Percentiles rank a stretch among this genome's conserved stretches.
These are phyloP conservation scores for Bubalus kerabau DNA, from an alignment of 2,113 vertebrate genomes.

Conservation along the genomic window DNA sequence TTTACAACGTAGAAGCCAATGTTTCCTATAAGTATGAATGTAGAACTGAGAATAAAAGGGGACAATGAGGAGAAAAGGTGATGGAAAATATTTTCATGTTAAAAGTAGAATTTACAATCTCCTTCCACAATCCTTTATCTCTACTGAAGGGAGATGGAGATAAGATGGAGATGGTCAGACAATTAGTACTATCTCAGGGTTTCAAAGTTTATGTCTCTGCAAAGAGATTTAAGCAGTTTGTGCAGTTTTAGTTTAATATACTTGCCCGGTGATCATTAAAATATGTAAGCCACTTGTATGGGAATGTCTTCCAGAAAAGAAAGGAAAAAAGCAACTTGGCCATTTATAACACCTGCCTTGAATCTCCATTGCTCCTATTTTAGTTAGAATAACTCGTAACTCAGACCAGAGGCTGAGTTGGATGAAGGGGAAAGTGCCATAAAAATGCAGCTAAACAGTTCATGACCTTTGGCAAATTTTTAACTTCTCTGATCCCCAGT, in stretches of 20 bases:
- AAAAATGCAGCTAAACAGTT: background rate
- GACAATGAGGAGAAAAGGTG: background rate
- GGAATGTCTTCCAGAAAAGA: conserved; percentile 23
- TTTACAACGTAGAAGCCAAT: background rate
- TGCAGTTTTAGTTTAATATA: background rate
- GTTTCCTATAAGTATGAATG: background rate
- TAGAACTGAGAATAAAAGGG: background rate
- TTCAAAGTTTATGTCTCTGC: conserved; percentile 22
- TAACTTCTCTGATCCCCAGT: background rate
- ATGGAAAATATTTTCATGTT: background rate
- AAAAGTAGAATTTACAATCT: background rate
- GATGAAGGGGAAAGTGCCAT: background rate
- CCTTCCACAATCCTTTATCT: background rate
- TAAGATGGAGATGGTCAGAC: background rate
- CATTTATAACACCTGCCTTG: background rate
- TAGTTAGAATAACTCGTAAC: background rate
- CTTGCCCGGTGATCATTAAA: conserved; percentile 9
- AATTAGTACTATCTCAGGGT: background rate
- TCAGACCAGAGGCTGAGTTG: background rate
- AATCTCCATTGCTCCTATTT: conserved; percentile 9
- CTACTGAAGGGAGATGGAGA: background rate
- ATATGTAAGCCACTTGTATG: background rate
- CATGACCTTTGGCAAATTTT: background rate
- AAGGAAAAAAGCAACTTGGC: background rate
- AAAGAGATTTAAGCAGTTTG: background rate